phyloP scores from a whole-genome alignment of 1,140 invertebrate species.

The Muscidifurax raptorellus region DNA sequence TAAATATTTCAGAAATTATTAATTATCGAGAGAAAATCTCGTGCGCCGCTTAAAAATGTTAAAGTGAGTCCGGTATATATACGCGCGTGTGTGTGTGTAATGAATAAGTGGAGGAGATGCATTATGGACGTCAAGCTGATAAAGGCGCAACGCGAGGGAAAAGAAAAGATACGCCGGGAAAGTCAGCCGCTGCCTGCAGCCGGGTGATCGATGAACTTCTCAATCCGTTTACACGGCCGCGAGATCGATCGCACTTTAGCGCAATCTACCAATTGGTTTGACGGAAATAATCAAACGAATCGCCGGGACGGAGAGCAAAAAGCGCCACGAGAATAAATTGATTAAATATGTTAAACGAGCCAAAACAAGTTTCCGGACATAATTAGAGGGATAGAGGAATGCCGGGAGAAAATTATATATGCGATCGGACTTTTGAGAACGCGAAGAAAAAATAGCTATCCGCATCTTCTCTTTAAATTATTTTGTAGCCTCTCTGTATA shows the following conservation, averaged over 20 bases:
- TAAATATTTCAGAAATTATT: not conserved
- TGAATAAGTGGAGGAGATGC: not conserved
- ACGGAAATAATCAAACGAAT: conserved; percentile 8
- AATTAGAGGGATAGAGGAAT: not conserved
- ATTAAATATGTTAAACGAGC: conserved; percentile 11
- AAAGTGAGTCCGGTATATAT: not conserved
- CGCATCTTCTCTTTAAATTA: too few species aligned
- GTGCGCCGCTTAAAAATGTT: not conserved
- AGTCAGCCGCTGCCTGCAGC: not conserved
- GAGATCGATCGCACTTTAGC: not conserved
- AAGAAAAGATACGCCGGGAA: conserved; percentile 5
- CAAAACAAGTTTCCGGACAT: not conserved
- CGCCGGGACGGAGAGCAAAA: not conserved
- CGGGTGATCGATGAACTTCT: conserved; percentile 19
- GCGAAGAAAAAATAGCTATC: not conserved
- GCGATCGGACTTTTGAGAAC: not conserved
- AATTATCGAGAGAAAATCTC: not conserved
- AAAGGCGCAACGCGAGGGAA: not conserved
- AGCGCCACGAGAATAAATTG: not conserved
- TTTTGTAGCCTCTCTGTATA: too few species aligned
- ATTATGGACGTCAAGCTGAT: conserved; percentile 6
- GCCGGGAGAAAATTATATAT: not conserved
- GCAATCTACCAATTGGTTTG: conserved; percentile 1
- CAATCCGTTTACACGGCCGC: conserved; percentile 4
- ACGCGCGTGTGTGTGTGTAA: too few species aligned